A percentile compares a stretch with the other conserved stretches of the same genome.
These are phyloP conservation scores for Corydoras maculifer DNA, from an alignment of 2,113 vertebrate genomes.

Conservation along the genomic window DNA sequence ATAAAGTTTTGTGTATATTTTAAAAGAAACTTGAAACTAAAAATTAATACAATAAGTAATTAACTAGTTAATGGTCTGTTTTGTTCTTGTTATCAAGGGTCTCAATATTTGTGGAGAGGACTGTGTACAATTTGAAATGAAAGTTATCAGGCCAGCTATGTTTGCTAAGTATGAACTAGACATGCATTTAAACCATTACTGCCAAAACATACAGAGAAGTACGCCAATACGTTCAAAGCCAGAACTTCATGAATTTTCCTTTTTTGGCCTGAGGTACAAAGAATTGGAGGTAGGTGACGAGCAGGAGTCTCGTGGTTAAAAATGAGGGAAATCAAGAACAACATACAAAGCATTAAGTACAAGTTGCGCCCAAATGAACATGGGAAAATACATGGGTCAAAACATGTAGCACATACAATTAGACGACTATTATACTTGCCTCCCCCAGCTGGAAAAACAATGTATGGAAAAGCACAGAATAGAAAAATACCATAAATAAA, in stretches of 20 bases:
- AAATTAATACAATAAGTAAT: too few relatives aligned
- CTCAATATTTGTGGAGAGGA: too few relatives aligned
- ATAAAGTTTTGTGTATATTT: too few relatives aligned
- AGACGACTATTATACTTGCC: conserved; percentile 66
- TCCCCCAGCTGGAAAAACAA: conserved; percentile 69
- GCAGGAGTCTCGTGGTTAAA: neutral
- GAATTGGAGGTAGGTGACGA: neutral
- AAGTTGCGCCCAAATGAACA: conserved; percentile 52
- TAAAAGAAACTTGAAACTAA: too few relatives aligned
- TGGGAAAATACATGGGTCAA: conserved; percentile 27
- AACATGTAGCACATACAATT: conserved; percentile 27
- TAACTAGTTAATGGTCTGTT: too few relatives aligned
- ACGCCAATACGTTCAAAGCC: neutral
- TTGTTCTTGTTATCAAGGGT: too few relatives aligned
- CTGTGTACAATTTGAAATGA: too few relatives aligned
- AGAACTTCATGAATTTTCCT: neutral
- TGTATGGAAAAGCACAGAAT: conserved; percentile 54
- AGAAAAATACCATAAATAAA: conserved; percentile 35
- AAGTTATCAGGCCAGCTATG: too few relatives aligned
- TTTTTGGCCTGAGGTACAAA: neutral
- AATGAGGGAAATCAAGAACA: too few relatives aligned
- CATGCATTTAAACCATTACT: neutral
- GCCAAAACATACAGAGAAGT: neutral
- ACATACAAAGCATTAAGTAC: conserved; percentile 12
- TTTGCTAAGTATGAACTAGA: neutral